Base-by-base conservation (phyloP, 2,113 vertebrate genomes). In the Chloroceryle aenea region DNA sequence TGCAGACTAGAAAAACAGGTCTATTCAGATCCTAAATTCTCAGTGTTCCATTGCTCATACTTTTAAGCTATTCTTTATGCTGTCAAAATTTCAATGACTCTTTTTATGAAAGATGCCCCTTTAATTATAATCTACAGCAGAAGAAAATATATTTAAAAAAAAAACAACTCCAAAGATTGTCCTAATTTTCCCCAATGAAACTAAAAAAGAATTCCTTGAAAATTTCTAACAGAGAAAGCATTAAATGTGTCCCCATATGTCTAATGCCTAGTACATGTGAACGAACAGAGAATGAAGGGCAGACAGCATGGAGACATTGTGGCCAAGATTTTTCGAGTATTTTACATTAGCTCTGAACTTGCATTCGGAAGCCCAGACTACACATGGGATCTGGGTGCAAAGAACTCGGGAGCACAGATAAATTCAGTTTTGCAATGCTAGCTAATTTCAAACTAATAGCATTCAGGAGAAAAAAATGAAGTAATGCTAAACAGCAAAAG, bases 401-500 rank as follows among this genome's bases (percentile, higher is more conserved):
- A 48, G 23, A 52, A 32, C 2, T 63, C 18, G 26, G 5, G 6
- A 52, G 18, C 10, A 56, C 1, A 50, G 17, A 23, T 19, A 0
- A 71, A 50, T 68, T 79, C 59, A 45, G 8, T 71, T 63, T 27
- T 40, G 38, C 14, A 59, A 5, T 59, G 75, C 14, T 43, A 59
- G 13, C 30, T 3, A 79, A 71, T 62, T 61, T 45, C 6, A 67
- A 92, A 50, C n/a, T 34, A 67, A 67, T 63, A 71, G 42, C 15
- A 16, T 43, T 43, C 15, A 43, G 42, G 36, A 7, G 5, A 34
- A 72, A 76, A 53, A 77, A 71, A 22, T 1, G 42, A 43, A 40
- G 38, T 52, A 27, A 9, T 47, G 14, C 4, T 80, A 38, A 79
- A 62, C 20, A 67, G 22, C 12, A 32, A 29, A 87, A 62, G 6